A percentile compares a stretch with the other conserved stretches of the same genome.
phyloP scores from a whole-genome alignment of 2,888 invertebrate species.

The Spilarctia lutea region DNA sequence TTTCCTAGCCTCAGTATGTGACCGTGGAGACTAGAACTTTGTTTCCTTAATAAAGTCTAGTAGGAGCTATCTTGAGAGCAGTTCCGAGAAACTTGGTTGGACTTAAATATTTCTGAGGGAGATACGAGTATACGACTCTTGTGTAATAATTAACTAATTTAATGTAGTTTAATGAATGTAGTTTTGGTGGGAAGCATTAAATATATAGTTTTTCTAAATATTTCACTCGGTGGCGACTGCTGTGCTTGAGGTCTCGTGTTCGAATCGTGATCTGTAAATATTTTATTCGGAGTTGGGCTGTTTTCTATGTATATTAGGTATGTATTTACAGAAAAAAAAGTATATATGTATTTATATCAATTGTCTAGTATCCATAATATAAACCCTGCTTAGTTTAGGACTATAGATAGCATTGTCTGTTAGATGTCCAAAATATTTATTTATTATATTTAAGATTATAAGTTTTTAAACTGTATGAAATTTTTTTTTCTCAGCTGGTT shows the following conservation, averaged over 20 bases:
- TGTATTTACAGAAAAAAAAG: too few species aligned
- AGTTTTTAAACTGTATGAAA: not conserved
- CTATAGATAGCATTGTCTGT: too few species aligned
- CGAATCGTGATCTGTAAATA: too few species aligned
- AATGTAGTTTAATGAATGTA: not conserved
- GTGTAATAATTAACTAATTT: not conserved
- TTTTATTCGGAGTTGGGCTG: too few species aligned
- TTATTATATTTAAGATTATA: not conserved
- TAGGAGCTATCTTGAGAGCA: slow-evolving; percentile 28
- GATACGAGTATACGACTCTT: not conserved
- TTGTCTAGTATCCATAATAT: too few species aligned
- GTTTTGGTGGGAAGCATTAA: not conserved
- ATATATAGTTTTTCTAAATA: not conserved
- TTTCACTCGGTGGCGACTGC: too few species aligned
- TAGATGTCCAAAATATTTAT: too few species aligned
- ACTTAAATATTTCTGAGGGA: not conserved
- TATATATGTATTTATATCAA: too few species aligned
- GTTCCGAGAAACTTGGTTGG: slow-evolving; percentile 7
- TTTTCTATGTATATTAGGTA: too few species aligned
- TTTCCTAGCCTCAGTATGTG: slow-evolving; percentile 26
- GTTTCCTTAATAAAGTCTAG: slow-evolving; percentile 30
- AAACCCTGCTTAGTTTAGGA: too few species aligned
- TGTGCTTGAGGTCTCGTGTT: too few species aligned
- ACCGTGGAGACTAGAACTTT: slow-evolving; percentile 30
- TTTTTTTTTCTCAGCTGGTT: not conserved